Base-by-base conservation (phyloP, 2,797 vertebrate genomes). In the Crotalus adamanteus region DNA sequence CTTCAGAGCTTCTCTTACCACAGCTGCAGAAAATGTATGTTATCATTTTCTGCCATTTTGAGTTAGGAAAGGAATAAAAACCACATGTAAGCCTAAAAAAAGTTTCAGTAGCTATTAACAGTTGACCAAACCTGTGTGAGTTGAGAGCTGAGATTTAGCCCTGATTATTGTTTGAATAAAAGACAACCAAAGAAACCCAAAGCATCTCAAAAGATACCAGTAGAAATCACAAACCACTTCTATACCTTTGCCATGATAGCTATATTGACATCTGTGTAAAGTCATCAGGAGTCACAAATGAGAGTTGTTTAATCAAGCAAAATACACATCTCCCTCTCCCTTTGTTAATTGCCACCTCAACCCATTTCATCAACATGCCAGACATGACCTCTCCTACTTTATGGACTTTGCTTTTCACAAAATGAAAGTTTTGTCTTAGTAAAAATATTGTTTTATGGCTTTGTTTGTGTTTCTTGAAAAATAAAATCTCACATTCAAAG, bases 401-500 rank as follows among this genome's bases (percentile, higher is more conserved):
- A n/a, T 2, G 63, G 63, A 65, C 26, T 18, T 73, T 78, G 73
- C 3, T 42, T 78, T 42, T 18, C 37, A 3, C 37, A 42, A 42
- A 42, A 42, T 2, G 18, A 78, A 78, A 78, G 31, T 4, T 73
- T 60, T 5, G 1, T 61, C 16, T 83, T 53, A 86, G 37, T 51
- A 47, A 51, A 83, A 85, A 18, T 91, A 51, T 60, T 91, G 31
- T 59, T 85, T 59, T 56, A 60, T 12, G 20, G 16, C 13, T 28
- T 22, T 65, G n/a, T 11, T 28, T 83, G 47, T 42, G 4, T 56
- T n/a, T 28, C 5, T 16, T 20, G 0, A 2, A 51, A 4, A 55
- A 63, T 26, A 86, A 11, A 0, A 6, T 5, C 16, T 0, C 8
- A 26, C 7, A 90, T 55, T 56, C 0, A 42, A 22, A 51, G 88